Evolutionary conservation across 2,113 vertebrate genomes (phyloP).

Genomic region (Oreocharis arfaki): DNA sequence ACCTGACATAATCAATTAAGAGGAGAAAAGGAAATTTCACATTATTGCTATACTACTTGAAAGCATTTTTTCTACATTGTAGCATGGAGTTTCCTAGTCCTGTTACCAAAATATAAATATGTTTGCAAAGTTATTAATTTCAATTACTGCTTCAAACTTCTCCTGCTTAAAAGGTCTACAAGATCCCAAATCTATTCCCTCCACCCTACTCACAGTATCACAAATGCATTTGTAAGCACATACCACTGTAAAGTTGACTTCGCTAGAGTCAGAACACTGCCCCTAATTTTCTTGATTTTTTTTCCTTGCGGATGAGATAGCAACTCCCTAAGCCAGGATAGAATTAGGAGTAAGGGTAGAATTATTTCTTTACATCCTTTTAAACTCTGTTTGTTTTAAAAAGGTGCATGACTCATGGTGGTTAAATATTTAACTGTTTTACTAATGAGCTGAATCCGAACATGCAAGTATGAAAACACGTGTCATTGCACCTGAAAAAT

Average conservation of each 20-base stretch:
- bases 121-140: neutral
- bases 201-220: neutral
- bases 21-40: neutral
- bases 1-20: neutral
- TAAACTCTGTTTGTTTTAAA: neutral
- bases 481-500: neutral
- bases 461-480: neutral
- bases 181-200: neutral
- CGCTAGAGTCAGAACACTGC: neutral
- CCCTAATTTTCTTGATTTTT: neutral
- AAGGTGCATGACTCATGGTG: neutral
- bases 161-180: neutral
- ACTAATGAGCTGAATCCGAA: neutral
- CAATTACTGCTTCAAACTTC: neutral
- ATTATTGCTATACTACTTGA: neutral
- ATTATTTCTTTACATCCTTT: neutral
- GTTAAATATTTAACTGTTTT: conserved; percentile 22
- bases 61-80: neutral
- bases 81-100: neutral
- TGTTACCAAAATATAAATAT: neutral
- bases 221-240: neutral
- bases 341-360: neutral
- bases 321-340: neutral
- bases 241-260: neutral
- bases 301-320: neutral